Conservation (phyloP, 2,113 vertebrate genomes). For the Burhinus bistriatus region DNA sequence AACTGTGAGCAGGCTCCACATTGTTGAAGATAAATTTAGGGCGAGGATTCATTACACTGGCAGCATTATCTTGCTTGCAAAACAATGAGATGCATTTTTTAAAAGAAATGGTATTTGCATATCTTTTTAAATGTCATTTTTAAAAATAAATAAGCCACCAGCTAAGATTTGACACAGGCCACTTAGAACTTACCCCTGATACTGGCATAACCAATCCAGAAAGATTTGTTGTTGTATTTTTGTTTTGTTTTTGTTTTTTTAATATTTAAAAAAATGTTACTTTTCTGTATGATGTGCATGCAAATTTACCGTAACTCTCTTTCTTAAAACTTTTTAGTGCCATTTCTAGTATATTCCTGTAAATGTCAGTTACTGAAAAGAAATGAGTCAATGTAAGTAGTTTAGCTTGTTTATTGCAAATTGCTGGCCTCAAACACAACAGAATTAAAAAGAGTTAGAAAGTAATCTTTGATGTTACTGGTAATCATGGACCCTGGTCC, state of each 20-base stretch:
- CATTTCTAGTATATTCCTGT: slow-evolving; percentile 86
- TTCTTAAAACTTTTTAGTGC: slow-evolving; percentile 88
- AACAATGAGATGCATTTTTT: slow-evolving; percentile 21
- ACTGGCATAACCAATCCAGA: slow-evolving; percentile 51
- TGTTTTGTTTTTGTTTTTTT: slow-evolving; percentile 71
- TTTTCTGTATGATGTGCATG: slow-evolving; percentile 95
- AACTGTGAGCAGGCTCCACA: slow-evolving; percentile 22
- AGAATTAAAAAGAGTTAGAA: slow-evolving; percentile 68
- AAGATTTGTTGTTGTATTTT: slow-evolving; percentile 41
- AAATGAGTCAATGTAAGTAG: slow-evolving; percentile 79
- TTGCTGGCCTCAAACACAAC: slow-evolving; percentile 75
- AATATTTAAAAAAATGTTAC: slow-evolving; percentile 83
- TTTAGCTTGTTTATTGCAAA: slow-evolving; percentile 80
- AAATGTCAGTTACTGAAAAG: slow-evolving; percentile 81
- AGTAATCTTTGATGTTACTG: slow-evolving; percentile 89
- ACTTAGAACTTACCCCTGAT: not conserved
- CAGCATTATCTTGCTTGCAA: not conserved
- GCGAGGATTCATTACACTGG: not conserved
- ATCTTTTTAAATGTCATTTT: slow-evolving; percentile 47
- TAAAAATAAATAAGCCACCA: not conserved
- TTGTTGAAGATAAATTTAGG: not conserved
- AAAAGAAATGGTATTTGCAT: slow-evolving; percentile 25
- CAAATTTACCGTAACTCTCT: slow-evolving; percentile 89
- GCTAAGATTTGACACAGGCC: not conserved
- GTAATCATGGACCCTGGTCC: slow-evolving; percentile 86